Percentiles rank a stretch among this genome's conserved stretches.
Conservation (phyloP, 2,113 vertebrate species). For the Nesoenas mayeri region DNA sequence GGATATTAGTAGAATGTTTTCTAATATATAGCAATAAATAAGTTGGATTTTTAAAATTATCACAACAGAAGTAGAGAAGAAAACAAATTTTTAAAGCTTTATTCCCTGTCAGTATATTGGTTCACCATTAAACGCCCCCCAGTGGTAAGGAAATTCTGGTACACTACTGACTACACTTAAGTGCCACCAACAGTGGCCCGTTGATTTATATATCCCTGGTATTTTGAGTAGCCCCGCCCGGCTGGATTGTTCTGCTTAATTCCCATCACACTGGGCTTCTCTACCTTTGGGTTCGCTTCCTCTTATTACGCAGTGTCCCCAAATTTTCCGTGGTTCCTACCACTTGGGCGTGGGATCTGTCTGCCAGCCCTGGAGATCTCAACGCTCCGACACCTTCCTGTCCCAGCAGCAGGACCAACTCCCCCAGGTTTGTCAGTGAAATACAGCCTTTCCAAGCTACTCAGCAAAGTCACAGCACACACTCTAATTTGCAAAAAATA, state of each 20-base stretch:
- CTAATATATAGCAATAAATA: background rate
- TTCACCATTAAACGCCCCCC: background rate
- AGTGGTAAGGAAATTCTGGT: background rate
- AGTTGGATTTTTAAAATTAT: background rate
- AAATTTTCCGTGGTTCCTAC: background rate
- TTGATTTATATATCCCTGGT: background rate
- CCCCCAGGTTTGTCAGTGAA: background rate
- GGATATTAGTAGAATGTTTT: background rate
- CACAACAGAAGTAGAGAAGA: background rate
- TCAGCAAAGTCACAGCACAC: background rate
- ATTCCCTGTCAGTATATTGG: background rate
- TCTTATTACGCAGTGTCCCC: fast-evolving
- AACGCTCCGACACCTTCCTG: fast-evolving
- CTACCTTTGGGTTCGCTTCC: background rate
- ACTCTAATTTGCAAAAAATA: background rate
- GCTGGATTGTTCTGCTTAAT: background rate
- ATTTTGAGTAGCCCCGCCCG: background rate
- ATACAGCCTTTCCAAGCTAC: background rate
- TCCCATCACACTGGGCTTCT: background rate
- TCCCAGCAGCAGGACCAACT: background rate
- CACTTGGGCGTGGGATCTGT: background rate
- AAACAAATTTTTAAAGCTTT: background rate
- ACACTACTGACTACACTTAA: background rate
- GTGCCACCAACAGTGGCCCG: background rate
- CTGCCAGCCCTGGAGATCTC: background rate